Evolutionary conservation across 2,797 vertebrate genomes (phyloP).

Genomic region (Apogon talboti): DNA sequence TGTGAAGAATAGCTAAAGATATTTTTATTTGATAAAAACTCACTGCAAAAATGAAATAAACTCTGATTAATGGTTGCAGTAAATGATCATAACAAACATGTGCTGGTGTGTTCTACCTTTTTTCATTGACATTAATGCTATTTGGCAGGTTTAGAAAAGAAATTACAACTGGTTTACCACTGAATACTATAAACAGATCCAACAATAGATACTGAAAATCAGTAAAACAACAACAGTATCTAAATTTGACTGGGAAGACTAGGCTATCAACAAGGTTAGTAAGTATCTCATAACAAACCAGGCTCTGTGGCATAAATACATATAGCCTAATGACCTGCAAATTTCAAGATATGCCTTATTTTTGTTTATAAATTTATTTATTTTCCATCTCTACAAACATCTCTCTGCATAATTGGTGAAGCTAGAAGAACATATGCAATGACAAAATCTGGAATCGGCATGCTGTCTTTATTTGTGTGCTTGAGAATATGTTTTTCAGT

Average conservation of each 20-base stretch:
- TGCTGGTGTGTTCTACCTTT: neutral
- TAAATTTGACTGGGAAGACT: neutral
- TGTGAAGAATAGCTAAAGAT: conserved; percentile 23
- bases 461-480: neutral
- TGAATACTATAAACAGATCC: neutral
- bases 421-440: too few relatives aligned
- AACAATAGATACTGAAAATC: neutral
- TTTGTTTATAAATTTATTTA: neutral
- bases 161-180: neutral
- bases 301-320: neutral
- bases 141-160: neutral
- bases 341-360: neutral
- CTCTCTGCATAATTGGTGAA: neutral
- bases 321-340: neutral
- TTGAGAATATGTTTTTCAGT: conserved; percentile 27
- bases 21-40: neutral
- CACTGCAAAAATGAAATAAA: neutral
- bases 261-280: neutral
- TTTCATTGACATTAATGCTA: neutral
- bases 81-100: too few relatives aligned
- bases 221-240: neutral
- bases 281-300: neutral
- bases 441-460: neutral
- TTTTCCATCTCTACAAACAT: neutral
- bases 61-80: conserved; percentile 2